Percentiles rank a stretch among this genome's conserved stretches.
These are phyloP conservation scores for Otocyon megalotis DNA, from an alignment of 2,113 vertebrate genomes.

Conservation along the genomic window DNA sequence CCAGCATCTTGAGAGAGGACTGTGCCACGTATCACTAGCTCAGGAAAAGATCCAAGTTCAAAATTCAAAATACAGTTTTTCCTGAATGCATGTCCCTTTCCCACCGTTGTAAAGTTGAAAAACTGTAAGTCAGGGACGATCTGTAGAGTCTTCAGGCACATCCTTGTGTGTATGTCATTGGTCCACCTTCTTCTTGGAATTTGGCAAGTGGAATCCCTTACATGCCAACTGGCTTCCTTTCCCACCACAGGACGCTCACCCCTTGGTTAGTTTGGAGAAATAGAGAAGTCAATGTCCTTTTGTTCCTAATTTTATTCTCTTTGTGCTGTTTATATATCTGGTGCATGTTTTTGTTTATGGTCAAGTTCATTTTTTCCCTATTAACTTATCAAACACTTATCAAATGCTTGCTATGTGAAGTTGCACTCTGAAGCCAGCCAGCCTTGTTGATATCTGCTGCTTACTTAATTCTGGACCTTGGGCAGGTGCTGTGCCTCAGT, in stretches of 20 bases:
- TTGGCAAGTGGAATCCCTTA: neutral
- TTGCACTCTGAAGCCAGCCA: neutral
- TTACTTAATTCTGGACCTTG: neutral
- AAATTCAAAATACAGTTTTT: neutral
- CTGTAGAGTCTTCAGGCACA: neutral
- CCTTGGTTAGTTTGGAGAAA: neutral
- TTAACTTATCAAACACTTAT: neutral
- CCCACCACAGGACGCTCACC: too few species aligned
- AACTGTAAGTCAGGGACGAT: neutral
- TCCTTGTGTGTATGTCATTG: neutral
- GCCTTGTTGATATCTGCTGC: neutral
- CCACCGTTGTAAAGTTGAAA: neutral
- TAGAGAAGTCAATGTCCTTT: neutral
- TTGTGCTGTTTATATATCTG: neutral
- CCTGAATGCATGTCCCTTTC: neutral
- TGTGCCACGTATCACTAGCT: neutral
- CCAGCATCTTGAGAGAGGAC: neutral
- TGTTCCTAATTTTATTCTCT: neutral
- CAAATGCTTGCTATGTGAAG: neutral
- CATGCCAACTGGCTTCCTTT: neutral
- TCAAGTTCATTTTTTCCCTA: neutral
- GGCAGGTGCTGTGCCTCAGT: neutral
- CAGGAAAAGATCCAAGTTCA: neutral
- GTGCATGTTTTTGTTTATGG: neutral
- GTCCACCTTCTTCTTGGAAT: neutral